Evolutionary conservation across 2,888 invertebrate species (phyloP), one percentile per base, ranked within the genome.

Genomic region (Stenotaenia linearis): DNA sequence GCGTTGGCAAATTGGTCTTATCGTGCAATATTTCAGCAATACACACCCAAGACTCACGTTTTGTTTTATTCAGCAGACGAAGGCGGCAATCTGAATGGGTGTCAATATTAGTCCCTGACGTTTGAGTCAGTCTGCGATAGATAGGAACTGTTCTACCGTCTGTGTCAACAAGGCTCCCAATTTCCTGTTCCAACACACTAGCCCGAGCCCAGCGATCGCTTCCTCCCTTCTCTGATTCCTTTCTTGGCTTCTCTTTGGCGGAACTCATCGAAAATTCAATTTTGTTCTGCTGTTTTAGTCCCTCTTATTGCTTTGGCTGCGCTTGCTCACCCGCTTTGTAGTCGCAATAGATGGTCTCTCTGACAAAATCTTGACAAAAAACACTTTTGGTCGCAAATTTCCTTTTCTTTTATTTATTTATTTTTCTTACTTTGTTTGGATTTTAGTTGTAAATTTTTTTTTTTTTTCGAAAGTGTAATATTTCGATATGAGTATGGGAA

Each of bases 181-280:
- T 77, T 77, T 77, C 77, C 77, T 77, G 77, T 77, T 77, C 77
- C 77, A 77, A 77, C 77, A 77, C 77, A 77, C 35, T 35, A 77
- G 35, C 77, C 40, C 32, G 37, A 56, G 21, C 23, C 21, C 23
- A 56, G 56, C 56, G 56, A 56, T 56, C 56, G 56, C 56, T 56
- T 77, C 77, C 77, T 77, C 21, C 25, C 37, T 37, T 77, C 37
- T 77, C 77, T 40, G 25, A 23, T 37, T 77, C 21, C 77, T 21
- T 77, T 37, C 77, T 77, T 56, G 56, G 12, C 21, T 40, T 37
- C 77, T 77, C 77, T 23, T 32, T 35, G 32, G 37, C 77, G 77
- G 35, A 37, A 37, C 77, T 77, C 77, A 77, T 77, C 77, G 35
- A 77, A 77, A 77, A 77, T 77, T 77, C 77, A 77, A 77, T 77